Percentiles rank a stretch among this genome's conserved stretches.
Conservation (phyloP, 1,140 invertebrate genomes). For the Drosophila arizonae region DNA sequence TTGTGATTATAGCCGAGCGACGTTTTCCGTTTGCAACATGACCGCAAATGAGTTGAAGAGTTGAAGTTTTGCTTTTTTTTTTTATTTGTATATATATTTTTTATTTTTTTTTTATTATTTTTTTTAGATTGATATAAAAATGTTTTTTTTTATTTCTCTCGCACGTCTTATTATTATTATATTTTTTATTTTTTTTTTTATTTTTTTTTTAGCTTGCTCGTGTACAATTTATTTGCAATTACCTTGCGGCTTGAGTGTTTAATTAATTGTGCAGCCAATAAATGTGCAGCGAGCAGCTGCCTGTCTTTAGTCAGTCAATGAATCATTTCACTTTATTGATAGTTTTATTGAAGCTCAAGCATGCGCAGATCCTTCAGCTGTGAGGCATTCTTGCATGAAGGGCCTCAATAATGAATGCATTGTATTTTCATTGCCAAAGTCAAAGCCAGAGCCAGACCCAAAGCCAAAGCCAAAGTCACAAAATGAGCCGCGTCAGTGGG, state of each 20-base stretch:
- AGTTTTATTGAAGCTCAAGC: not conserved
- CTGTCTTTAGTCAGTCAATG: constrained; percentile 4
- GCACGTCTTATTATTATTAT: not conserved
- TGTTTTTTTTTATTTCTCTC: too few relatives aligned
- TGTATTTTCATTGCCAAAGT: constrained; percentile 68
- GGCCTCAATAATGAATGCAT: constrained; percentile 20
- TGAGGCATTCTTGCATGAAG: constrained; percentile 74
- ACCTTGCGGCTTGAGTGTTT: constrained; percentile 45
- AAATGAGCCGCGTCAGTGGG: not conserved
- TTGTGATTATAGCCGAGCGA: constrained; percentile 58
- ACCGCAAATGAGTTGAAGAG: constrained; percentile 32
- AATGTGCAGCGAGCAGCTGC: constrained; percentile 14
- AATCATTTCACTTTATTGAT: constrained; percentile 14
- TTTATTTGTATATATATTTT: too few relatives aligned
- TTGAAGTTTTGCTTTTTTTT: constrained; percentile 3
- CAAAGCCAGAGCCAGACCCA: constrained; percentile 52
- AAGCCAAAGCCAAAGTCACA: constrained; percentile 42
- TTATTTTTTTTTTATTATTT: too few relatives aligned
- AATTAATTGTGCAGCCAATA: constrained; percentile 42
- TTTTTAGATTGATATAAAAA: too few relatives aligned
- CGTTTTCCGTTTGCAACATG: constrained; percentile 61
- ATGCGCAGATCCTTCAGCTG: constrained; percentile 47
- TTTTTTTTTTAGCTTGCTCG: constrained; percentile 1
- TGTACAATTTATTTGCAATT: constrained; percentile 40
- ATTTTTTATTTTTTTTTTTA: too few relatives aligned